phyloP scores from a whole-genome alignment of 2,113 vertebrate species.

The Haliaeetus leucogaster region DNA sequence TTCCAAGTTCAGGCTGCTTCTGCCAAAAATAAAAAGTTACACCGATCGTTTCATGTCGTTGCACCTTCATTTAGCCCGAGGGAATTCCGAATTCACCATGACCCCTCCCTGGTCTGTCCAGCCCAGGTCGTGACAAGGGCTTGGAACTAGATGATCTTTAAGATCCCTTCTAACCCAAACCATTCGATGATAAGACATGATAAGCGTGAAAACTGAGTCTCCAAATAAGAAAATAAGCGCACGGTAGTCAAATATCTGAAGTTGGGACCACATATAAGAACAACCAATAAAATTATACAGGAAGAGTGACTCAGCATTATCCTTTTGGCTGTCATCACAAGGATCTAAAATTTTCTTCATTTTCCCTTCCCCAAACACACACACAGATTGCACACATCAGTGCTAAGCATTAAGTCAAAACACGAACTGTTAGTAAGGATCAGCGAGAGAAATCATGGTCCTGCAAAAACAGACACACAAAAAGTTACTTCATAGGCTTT shows the following conservation, averaged over 20 bases:
- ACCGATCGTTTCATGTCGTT: no score
- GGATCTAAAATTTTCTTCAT: neutral
- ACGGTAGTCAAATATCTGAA: rapidly evolving
- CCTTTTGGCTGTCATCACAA: neutral
- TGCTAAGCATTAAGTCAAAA: neutral
- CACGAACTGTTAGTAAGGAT: neutral
- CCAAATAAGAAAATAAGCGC: neutral
- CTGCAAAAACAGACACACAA: neutral
- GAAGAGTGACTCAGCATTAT: neutral
- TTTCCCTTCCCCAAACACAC: neutral
- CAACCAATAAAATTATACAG: neutral
- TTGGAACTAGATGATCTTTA: no score
- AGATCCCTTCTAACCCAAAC: no score
- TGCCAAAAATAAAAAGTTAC: no score
- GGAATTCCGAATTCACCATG: no score
- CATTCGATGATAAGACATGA: no score
- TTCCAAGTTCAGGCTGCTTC: no score
- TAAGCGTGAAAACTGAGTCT: neutral
- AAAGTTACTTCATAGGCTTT: neutral
- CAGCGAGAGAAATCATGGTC: neutral
- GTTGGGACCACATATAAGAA: rapidly evolving
- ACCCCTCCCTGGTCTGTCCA: no score
- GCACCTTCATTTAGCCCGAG: no score
- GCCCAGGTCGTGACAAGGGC: no score
- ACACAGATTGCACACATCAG: neutral